A percentile compares a stretch with the other conserved stretches of the same genome.
phyloP scores from a whole-genome alignment of 2,113 vertebrate genomes.

The Barnardius zonarius region DNA sequence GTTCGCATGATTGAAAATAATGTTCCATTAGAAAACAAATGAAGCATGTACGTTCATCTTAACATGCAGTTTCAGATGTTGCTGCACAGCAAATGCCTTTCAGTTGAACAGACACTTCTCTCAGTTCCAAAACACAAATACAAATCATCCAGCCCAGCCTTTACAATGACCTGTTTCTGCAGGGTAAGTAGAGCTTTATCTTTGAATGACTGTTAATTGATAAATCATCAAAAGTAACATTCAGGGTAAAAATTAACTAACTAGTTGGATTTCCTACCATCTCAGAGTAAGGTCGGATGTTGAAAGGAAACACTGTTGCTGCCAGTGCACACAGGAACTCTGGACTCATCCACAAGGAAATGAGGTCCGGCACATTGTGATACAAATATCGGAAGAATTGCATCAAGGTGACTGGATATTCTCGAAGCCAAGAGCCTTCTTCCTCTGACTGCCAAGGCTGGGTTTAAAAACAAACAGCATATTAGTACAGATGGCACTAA shows the following conservation, averaged over 20 bases:
- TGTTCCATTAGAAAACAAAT: background rate
- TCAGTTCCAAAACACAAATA: background rate
- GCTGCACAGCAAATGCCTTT: background rate
- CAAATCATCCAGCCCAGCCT: background rate
- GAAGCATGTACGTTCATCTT: background rate
- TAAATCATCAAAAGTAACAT: background rate
- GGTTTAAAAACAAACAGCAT: background rate
- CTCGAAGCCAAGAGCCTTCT: conserved; percentile 96
- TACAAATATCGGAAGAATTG: conserved; percentile 98
- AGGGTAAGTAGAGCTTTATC: background rate
- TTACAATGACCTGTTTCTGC: background rate
- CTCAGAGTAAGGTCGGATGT: conserved; percentile 96
- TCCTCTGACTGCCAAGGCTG: conserved; percentile 99
- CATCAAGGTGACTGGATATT: conserved; percentile 97
- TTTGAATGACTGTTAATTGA: background rate
- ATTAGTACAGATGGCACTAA: background rate
- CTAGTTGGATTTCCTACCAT: conserved; percentile 79
- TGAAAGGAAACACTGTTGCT: conserved; percentile 94
- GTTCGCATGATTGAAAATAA: background rate
- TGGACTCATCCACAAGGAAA: conserved; percentile 92
- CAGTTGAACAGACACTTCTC: background rate
- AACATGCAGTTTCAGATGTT: background rate
- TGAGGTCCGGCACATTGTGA: conserved; percentile 93
- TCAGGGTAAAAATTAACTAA: background rate
- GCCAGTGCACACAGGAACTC: conserved; percentile 95